phyloP scores from a whole-genome alignment of 2,888 invertebrate species.

The Chamaedrilus cognettii region DNA sequence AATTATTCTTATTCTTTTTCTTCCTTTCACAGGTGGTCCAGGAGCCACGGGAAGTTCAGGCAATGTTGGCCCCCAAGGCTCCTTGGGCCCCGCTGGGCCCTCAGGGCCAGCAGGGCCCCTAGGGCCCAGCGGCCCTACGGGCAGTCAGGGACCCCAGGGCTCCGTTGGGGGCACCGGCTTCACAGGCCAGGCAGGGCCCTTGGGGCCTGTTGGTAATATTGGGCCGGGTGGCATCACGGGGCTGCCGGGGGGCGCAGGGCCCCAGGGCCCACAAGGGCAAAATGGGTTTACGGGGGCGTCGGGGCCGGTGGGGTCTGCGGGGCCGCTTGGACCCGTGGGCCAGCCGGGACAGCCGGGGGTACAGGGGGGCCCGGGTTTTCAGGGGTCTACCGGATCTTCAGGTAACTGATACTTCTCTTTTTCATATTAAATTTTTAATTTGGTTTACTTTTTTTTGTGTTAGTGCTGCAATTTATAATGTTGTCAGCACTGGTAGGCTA shows the following conservation, averaged over 20 bases:
- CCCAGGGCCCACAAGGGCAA: constrained; percentile 1
- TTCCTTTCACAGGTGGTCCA: too few relatives aligned
- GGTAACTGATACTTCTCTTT: too few relatives aligned
- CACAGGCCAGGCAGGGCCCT: constrained; percentile 27
- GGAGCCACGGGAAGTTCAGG: too few relatives aligned
- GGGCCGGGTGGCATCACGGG: constrained; percentile 25
- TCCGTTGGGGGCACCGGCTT: constrained; percentile 14
- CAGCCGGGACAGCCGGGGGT: constrained; percentile 15
- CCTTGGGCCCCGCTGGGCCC: too few relatives aligned
- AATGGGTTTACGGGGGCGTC: constrained; percentile 16
- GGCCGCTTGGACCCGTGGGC: constrained; percentile 18
- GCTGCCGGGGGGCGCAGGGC: constrained; percentile 5
- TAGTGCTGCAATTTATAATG: too few relatives aligned
- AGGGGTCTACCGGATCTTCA: too few relatives aligned
- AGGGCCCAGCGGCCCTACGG: constrained; percentile 9
- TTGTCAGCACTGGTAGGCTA: too few relatives aligned
- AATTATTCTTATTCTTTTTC: too few relatives aligned
- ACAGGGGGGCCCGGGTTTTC: constrained; percentile 10
- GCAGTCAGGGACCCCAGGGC: neutral
- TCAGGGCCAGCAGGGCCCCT: constrained; percentile 24
- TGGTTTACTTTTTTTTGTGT: too few relatives aligned
- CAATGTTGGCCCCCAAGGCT: too few relatives aligned
- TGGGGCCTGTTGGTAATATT: constrained; percentile 19
- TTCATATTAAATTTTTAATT: too few relatives aligned
- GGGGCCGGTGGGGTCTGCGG: constrained; percentile 13